Conservation (phyloP, 2,888 invertebrate species). For the Dioctria linearis region DNA sequence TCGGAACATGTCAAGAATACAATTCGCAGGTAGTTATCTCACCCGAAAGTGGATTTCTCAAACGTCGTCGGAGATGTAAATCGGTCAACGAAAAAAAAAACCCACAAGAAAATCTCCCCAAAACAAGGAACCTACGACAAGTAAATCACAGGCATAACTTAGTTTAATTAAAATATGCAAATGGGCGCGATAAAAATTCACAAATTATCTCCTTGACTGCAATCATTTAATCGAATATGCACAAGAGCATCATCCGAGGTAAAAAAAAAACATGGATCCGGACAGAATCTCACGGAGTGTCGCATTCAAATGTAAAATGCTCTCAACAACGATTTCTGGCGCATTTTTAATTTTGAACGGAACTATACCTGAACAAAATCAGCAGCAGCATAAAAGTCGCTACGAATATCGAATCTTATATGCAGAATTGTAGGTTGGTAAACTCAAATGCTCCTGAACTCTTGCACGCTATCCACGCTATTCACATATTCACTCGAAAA, state of each 20-base stretch:
- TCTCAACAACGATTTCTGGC: neutral
- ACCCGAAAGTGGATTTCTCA: slow-evolving; percentile 28
- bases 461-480: neutral
- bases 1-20: slow-evolving; percentile 16
- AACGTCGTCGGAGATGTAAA: neutral
- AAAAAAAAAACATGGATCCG: neutral
- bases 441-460: neutral
- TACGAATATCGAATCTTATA: neutral
- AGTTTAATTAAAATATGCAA: slow-evolving; percentile 59
- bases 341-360: neutral
- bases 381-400: slow-evolving; percentile 2
- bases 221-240: slow-evolving; percentile 42
- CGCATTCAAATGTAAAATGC: neutral
- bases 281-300: slow-evolving; percentile 23
- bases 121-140: slow-evolving; percentile 2
- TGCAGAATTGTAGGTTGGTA: neutral
- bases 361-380: neutral
- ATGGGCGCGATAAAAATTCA: slow-evolving; percentile 48
- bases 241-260: slow-evolving; percentile 1
- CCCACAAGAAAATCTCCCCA: slow-evolving; percentile 43
- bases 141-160: slow-evolving; percentile 55
- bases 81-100: neutral
- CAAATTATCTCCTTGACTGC: slow-evolving; percentile 48
- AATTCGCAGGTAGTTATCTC: slow-evolving; percentile 46
- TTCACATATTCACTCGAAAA: neutral